These are phyloP conservation scores for Beris morrisii DNA, from an alignment of 2,888 invertebrate genomes.

Conservation along the genomic window DNA sequence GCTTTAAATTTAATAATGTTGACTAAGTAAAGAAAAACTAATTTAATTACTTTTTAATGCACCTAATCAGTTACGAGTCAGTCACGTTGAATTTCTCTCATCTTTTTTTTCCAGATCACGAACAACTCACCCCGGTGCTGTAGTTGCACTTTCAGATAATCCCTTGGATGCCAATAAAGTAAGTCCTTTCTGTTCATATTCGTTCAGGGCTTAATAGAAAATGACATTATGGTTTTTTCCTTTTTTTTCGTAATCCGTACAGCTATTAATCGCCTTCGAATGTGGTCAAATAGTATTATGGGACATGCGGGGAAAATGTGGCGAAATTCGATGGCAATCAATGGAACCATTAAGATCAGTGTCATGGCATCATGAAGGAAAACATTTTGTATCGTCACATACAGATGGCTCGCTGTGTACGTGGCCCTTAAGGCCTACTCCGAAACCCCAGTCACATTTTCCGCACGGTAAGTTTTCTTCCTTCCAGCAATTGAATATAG, in stretches of 20 bases:
- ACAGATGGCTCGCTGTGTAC: conserved; percentile 93
- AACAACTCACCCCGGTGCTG: conserved; percentile 94
- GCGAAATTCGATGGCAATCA: conserved; percentile 82
- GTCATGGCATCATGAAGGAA: conserved; percentile 97
- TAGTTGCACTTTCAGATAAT: conserved; percentile 95
- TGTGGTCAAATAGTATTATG: conserved; percentile 92
- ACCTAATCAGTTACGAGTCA: too few species aligned
- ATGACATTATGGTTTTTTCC: background rate
- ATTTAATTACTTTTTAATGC: too few species aligned
- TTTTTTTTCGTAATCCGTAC: conserved; percentile 2
- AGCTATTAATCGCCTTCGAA: conserved; percentile 94
- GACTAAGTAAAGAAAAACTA: too few species aligned
- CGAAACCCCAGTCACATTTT: conserved; percentile 79
- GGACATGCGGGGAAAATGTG: conserved; percentile 86
- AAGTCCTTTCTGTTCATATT: conserved; percentile 45
- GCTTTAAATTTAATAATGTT: too few species aligned
- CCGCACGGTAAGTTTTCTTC: conserved; percentile 77
- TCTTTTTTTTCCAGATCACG: conserved; percentile 69
- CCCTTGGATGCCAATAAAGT: conserved; percentile 96
- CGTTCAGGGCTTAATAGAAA: conserved; percentile 2
- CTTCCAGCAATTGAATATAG: conserved; percentile 12
- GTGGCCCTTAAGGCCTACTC: conserved; percentile 80
- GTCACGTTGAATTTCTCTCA: background rate
- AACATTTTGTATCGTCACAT: conserved; percentile 95
- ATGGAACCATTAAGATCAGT: conserved; percentile 81